These are phyloP conservation scores for Crocallis elinguaria DNA, from an alignment of 2,888 invertebrate genomes.

Conservation along the genomic window DNA sequence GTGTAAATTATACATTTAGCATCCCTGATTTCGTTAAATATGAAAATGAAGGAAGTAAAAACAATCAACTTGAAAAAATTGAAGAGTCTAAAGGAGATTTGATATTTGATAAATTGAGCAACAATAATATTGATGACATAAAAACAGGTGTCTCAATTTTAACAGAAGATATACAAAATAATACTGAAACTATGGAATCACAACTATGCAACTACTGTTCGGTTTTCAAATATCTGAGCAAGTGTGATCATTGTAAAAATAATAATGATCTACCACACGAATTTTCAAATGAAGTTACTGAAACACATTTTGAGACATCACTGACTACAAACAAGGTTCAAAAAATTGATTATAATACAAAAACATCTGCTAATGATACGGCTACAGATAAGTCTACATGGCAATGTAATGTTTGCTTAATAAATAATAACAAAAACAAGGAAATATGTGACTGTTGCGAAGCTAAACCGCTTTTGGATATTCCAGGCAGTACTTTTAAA, in stretches of 20 bases:
- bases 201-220: slow-evolving; percentile 45
- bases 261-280: background rate
- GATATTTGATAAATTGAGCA: background rate
- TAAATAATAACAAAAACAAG: slow-evolving; percentile 45
- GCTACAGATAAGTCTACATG: slow-evolving; percentile 36
- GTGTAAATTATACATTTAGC: background rate
- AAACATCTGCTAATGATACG: background rate
- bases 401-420: slow-evolving; percentile 60
- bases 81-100: background rate
- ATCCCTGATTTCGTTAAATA: background rate
- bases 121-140: background rate
- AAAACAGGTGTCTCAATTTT: background rate
- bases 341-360: slow-evolving; percentile 1
- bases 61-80: background rate
- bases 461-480: slow-evolving; percentile 21
- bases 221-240: slow-evolving; percentile 47
- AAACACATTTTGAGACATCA: background rate
- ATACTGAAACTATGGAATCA: background rate
- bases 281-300: slow-evolving; percentile 1
- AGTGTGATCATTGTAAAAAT: slow-evolving; percentile 55
- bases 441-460: slow-evolving; percentile 59
- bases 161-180: background rate
- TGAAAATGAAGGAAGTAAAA: background rate
- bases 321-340: background rate
- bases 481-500: background rate